Base-by-base conservation (phyloP, 2,888 invertebrate genomes). In the Pasiphila rectangulata region DNA sequence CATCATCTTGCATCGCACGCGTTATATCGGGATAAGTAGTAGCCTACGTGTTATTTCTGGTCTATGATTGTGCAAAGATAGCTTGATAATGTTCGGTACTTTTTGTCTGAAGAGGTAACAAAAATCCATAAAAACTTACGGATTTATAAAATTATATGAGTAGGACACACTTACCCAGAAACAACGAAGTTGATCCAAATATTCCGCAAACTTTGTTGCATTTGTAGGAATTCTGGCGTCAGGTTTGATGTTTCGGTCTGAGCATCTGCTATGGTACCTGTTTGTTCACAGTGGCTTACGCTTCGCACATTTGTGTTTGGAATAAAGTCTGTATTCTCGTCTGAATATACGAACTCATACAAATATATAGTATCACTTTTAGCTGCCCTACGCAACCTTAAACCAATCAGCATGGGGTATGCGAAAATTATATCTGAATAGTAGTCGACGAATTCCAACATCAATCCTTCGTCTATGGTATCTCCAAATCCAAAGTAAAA, bases 401-500 rank as follows among this genome's bases (percentile, higher is more conserved):
- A 13, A 3, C 17, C 24, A 13, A 12, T 19, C 4, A 51, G 21
- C 23, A 47, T 38, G 5, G 44, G 40, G 13, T 17, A 51, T 15
- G 15, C 20, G 20, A 21, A 44, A 4, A 19, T 7, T 6, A 37
- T 6, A 34, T 47, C 47, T 10, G 44, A 34, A 16, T 23, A 47
- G 29, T 45, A 51, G 29, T 44, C 19, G 0, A 38, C 20, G 4
- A 37, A 47, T 1, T 29, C 21, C 17, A 51, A 21, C 20, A 47
- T 23, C 21, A 40, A 32, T 38, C 13, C 32, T 9, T 4, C 5
- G 6, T 41, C 34, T 15, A 17, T n/a, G 2, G 20, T 19, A 2
- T 47, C 38, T 16, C 41, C 51, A 27, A 51, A 51, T 16, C 41
- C 51, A 27, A 51, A 51, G 27, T 47, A 51, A 35, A 38, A 47